phyloP scores from a whole-genome alignment of 2,888 invertebrate genomes.

The Allygus modestus region DNA sequence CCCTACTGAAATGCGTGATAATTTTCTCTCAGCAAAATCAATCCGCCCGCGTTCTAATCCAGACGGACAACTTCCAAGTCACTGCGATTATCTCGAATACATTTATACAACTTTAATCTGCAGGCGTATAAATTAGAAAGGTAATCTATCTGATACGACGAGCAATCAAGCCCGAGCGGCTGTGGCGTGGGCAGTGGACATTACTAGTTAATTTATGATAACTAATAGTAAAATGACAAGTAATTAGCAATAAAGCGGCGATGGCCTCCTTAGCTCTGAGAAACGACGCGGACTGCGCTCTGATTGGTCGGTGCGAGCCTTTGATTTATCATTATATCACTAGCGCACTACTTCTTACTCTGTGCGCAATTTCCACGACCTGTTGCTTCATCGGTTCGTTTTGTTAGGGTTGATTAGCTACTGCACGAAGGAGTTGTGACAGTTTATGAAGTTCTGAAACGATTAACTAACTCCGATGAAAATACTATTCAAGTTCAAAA shows the following conservation, averaged over 20 bases:
- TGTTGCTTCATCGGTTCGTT: background rate
- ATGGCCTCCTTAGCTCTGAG: slow-evolving; percentile 47
- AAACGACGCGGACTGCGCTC: slow-evolving; percentile 10
- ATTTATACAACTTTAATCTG: background rate
- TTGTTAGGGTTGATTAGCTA: background rate
- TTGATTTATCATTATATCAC: slow-evolving; percentile 23
- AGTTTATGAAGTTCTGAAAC: too few relatives aligned
- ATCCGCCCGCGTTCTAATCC: too few relatives aligned
- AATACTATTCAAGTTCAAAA: too few relatives aligned
- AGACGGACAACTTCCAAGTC: background rate
- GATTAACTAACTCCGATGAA: too few relatives aligned
- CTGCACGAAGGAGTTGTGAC: too few relatives aligned
- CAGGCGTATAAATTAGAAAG: slow-evolving; percentile 26
- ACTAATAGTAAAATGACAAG: slow-evolving; percentile 56
- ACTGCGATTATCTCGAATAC: background rate
- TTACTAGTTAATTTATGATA: slow-evolving; percentile 50
- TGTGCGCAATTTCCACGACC: background rate
- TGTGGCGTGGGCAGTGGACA: slow-evolving; percentile 31
- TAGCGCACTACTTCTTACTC: slow-evolving; percentile 25
- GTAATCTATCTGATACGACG: slow-evolving; percentile 27
- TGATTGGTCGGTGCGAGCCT: background rate
- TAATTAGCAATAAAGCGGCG: slow-evolving; percentile 56
- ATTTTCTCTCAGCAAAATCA: too few relatives aligned
- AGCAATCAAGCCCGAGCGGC: background rate
- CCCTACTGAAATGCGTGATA: too few relatives aligned